These are phyloP conservation scores for Acipenser ruthenus DNA, from an alignment of 2,797 vertebrate genomes.

Conservation along the genomic window DNA sequence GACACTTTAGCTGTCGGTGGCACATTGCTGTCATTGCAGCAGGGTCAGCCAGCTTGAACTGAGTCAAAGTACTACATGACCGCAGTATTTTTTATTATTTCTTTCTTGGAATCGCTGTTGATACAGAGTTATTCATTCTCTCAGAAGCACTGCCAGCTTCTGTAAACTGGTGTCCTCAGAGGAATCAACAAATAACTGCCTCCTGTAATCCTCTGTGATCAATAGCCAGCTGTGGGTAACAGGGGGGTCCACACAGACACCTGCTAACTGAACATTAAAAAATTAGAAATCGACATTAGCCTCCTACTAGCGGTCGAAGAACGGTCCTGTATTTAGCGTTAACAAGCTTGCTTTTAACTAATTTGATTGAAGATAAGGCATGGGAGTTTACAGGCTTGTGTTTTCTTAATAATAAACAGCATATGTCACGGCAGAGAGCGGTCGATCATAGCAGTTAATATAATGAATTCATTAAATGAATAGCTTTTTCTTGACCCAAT, in stretches of 20 bases:
- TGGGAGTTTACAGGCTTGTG: no score
- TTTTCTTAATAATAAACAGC: no score
- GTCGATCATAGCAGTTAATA: no score
- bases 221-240: conserved; percentile 36
- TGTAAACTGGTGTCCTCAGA: conserved; percentile 50
- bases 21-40: conserved; percentile 56
- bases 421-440: no score
- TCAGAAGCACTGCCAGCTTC: conserved; percentile 63
- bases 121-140: conserved; percentile 64
- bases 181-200: conserved; percentile 43
- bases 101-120: conserved; percentile 47
- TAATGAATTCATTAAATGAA: no score
- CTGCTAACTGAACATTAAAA: no score
- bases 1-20: conserved; percentile 53
- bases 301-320: no score
- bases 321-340: no score
- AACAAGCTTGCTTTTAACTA: no score
- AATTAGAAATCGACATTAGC: no score
- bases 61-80: conserved; percentile 17
- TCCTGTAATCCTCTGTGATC: conserved; percentile 51
- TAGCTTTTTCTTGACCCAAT: neutral
- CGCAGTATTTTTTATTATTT: conserved; percentile 60
- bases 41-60: conserved; percentile 52
- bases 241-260: neutral
- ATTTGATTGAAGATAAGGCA: no score